phyloP scores from a whole-genome alignment of 2,797 vertebrate species.

The Falco berigora region DNA sequence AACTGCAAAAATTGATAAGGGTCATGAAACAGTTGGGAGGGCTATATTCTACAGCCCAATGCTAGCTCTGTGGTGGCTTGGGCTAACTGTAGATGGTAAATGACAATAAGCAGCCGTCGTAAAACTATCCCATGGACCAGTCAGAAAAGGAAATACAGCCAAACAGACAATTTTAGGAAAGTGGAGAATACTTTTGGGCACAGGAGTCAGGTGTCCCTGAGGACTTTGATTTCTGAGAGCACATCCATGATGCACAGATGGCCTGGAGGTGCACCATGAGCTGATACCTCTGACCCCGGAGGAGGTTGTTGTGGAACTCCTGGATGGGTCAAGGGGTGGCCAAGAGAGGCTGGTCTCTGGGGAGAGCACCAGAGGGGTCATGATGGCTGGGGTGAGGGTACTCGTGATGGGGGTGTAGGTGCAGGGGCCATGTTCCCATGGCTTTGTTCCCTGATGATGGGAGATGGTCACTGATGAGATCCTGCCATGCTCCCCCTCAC shows the following conservation, averaged over 20 bases:
- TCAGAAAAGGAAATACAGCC: not conserved
- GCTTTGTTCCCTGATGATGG: not conserved
- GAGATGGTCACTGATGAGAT: not conserved
- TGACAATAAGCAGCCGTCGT: fast-evolving
- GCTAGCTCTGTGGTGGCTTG: not conserved
- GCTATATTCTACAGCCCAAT: not conserved
- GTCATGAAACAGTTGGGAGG: not conserved
- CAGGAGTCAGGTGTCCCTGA: fast-evolving
- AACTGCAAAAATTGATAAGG: not conserved
- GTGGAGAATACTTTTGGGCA: not conserved
- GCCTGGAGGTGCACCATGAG: not conserved
- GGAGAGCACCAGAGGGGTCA: no score
- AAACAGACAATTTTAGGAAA: not conserved
- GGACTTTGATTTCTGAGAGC: not conserved
- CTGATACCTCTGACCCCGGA: not conserved
- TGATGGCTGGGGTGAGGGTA: not conserved
- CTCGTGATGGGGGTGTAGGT: not conserved
- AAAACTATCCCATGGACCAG: not conserved
- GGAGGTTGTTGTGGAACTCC: not conserved
- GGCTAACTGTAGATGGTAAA: not conserved
- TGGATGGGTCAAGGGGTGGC: not conserved
- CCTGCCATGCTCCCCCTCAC: fast-evolving
- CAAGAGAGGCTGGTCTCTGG: not conserved
- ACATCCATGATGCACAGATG: not conserved
- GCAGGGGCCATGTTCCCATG: not conserved